These are phyloP conservation scores for Papilio polytes DNA, from an alignment of 1,140 invertebrate genomes.

Conservation along the genomic window DNA sequence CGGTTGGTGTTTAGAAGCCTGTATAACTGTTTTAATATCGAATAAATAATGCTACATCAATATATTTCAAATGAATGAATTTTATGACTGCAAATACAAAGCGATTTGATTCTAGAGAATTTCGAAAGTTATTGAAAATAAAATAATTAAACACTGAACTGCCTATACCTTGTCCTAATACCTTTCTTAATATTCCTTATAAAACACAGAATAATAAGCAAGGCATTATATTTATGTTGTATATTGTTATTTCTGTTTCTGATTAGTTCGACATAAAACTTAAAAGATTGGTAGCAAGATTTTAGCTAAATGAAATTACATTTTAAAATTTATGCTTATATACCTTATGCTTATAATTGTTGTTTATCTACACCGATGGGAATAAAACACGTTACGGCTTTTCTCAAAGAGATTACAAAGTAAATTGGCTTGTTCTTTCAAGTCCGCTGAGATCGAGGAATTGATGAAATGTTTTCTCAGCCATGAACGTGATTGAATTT, in stretches of 20 bases:
- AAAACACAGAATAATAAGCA: too few relatives aligned
- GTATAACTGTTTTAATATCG: constrained; percentile 12
- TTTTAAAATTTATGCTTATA: neutral
- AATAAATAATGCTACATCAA: neutral
- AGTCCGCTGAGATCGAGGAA: constrained; percentile 24
- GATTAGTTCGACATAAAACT: too few relatives aligned
- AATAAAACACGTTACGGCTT: constrained; percentile 25
- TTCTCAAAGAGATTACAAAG: constrained; percentile 28
- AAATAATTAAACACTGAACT: too few relatives aligned
- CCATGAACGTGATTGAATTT: constrained; percentile 34
- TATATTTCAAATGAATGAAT: neutral
- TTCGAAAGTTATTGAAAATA: too few relatives aligned
- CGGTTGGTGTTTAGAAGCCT: neutral
- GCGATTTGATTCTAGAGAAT: neutral
- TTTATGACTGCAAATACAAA: neutral
- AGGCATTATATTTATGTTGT: too few relatives aligned
- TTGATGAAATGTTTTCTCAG: constrained; percentile 36
- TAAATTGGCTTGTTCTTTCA: constrained; percentile 34
- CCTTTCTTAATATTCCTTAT: too few relatives aligned
- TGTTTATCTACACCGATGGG: constrained; percentile 12
- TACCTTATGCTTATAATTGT: neutral
- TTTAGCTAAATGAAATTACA: neutral
- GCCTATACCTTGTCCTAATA: too few relatives aligned
- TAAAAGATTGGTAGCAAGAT: neutral
- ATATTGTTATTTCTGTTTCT: too few relatives aligned